These are phyloP conservation scores for Lampropteryx suffumata DNA, from an alignment of 2,888 invertebrate species.

Conservation along the genomic window DNA sequence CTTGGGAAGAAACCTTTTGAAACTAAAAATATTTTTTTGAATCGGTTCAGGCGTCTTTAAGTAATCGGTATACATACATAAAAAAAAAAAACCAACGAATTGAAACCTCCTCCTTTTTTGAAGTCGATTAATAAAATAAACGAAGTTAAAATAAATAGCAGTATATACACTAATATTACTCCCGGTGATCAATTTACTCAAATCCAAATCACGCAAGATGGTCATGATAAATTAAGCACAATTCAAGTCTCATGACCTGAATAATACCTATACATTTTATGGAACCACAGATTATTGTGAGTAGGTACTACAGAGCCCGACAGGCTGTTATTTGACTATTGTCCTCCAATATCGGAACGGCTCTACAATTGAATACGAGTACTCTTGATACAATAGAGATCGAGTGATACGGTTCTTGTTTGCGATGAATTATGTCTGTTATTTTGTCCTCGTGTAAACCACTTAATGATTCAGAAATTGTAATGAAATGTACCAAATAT, in stretches of 20 bases:
- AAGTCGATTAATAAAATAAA: too few relatives aligned
- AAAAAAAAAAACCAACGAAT: too few relatives aligned
- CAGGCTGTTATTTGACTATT: slow-evolving; percentile 55
- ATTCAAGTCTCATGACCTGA: slow-evolving; percentile 28
- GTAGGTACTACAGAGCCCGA: background rate
- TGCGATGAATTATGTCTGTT: slow-evolving; percentile 6
- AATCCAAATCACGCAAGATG: slow-evolving; percentile 18
- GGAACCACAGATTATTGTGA: slow-evolving; percentile 3
- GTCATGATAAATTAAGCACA: slow-evolving; percentile 15
- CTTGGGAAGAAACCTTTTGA: too few relatives aligned
- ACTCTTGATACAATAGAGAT: slow-evolving; percentile 56
- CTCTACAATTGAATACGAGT: slow-evolving; percentile 54
- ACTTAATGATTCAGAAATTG: background rate
- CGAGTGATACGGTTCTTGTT: slow-evolving; percentile 26
- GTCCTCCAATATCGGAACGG: slow-evolving; percentile 68
- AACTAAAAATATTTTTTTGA: too few relatives aligned
- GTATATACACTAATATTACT: too few relatives aligned
- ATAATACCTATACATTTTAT: slow-evolving; percentile 16
- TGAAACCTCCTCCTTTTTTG: too few relatives aligned
- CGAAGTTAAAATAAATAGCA: too few relatives aligned
- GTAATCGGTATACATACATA: too few relatives aligned
- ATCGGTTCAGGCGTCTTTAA: too few relatives aligned
- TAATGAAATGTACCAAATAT: too few relatives aligned
- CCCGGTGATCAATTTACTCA: slow-evolving; percentile 11
- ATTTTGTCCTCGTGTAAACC: slow-evolving; percentile 6